Base-by-base conservation (phyloP, 2,888 invertebrate species). In the Drosophila parthenogenetica region DNA sequence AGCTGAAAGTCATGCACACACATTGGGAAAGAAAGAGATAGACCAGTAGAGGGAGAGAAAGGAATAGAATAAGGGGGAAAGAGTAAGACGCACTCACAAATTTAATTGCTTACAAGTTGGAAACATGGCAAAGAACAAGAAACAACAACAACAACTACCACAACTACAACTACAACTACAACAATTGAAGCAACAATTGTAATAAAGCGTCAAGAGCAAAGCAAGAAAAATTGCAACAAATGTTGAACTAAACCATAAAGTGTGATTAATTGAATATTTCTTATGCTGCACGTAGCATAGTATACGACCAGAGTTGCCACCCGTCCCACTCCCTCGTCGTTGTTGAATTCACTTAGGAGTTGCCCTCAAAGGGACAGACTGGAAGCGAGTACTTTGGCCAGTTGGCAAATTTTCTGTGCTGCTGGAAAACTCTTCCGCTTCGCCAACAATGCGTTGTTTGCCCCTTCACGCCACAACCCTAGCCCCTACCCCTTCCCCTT, bases 211-310 rank as follows among this genome's bases (percentile, higher is more conserved):
- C 83, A 82, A 70, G 79, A 77, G 82, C 73, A 74, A 82, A 85
- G 81, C 83, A 86, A 87, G 85, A 86, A 87, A 87, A 86, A 86
- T 86, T 87, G 85, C 85, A 87, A 87, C 85, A 86, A 86, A 86
- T 86, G 85, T 87, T 86, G 81, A 87, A 87, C 82, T 82, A 85
- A 84, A 85, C 83, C 83, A 84, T 84, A 84, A 86, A 86, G 87
- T 86, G 85, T 86, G 85, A 86, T 86, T 86, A 86, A 86, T 86
- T 86, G 85, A 87, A 86, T 86, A 87, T 86, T 86, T 85, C 87
- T 86, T 77, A 81, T 84, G 84, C 78, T 76, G 79, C 69, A 71
- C 71, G 77, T 77, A 77, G 77, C 57, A 32, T 13, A 10, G 50
- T 2, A 35, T 8, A 58, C 8, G 25, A 35, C 35, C 40, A 45